Conservation (phyloP, 1,140 invertebrate species). For the Diploscapter pachys region DNA sequence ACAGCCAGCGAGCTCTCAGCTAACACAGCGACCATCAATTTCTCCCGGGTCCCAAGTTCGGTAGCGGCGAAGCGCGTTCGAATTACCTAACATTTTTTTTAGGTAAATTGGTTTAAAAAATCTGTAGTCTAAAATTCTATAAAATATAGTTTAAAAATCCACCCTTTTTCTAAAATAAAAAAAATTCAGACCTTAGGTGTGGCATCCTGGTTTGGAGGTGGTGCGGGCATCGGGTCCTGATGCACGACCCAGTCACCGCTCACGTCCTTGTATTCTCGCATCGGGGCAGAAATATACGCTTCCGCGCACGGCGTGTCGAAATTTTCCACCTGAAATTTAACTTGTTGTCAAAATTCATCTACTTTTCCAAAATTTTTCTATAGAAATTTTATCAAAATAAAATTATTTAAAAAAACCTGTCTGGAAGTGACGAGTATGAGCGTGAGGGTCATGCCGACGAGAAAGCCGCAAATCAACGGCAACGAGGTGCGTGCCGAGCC, state of each 20-base stretch:
- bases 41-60: constrained; percentile 55
- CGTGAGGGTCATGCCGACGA: too few species aligned
- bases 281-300: too few species aligned
- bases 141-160: constrained; percentile 18
- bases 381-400: too few species aligned
- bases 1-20: constrained; percentile 46
- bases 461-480: too few species aligned
- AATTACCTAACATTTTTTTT: constrained; percentile 26
- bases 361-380: too few species aligned
- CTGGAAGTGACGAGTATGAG: too few species aligned
- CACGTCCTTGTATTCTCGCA: constrained; percentile 16
- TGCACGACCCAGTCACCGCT: constrained; percentile 29
- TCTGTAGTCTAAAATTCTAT: neutral
- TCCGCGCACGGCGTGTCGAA: too few species aligned
- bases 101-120: constrained; percentile 2
- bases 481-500: too few species aligned
- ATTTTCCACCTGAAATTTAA: too few species aligned
- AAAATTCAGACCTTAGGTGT: constrained; percentile 28
- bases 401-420: too few species aligned
- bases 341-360: too few species aligned
- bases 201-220: constrained; percentile 17
- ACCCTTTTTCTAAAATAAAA: neutral
- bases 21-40: constrained; percentile 51
- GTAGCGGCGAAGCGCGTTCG: constrained; percentile 56
- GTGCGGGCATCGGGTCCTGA: constrained; percentile 12